Evolutionary conservation across 2,888 invertebrate genomes (phyloP), one percentile per base, ranked within the genome.

Genomic region (Clistopyga incitator): DNA sequence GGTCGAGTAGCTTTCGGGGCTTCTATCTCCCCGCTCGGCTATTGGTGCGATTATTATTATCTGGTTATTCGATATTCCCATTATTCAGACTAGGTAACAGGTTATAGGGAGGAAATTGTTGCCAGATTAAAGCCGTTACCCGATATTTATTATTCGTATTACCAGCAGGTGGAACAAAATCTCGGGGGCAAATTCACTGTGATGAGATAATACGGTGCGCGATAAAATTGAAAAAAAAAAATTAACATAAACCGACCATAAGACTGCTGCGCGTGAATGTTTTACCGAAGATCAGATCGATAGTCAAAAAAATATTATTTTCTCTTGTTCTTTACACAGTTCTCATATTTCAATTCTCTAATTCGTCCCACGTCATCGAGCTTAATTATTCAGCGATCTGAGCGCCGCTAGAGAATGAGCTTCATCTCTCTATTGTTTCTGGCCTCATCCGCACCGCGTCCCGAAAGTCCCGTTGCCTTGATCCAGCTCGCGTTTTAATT

Each of bases 91-190:
- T 64, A 45, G 75, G 74, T 56, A 59, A 50, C 68, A 54, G 61
- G 67, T 59, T 75, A 72, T 61, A 18, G 52, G 45, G 81, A 81
- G 81, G 74, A 83, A 85, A 86, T 85, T 81, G 72, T 83, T 85
- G 85, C 81, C 72, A 82, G 85, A 86, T 86, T 86, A 86, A 84
- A 84, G 70, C 64, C 68, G n/a, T 70, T 76, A 65, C 25, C 64
- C n/a, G n/a, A 81, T 85, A 86, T 86, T 84, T 86, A 84, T 86
- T 50, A 61, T 67, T 75, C 64, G 34, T 78, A 84, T 82, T 86
- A 84, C 82, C 81, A 78, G 77, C n/a, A 59, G 47, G 61, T 64
- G 34, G 42, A 75, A 77, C 42, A 75, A 72, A 70, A 18, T 70
- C 45, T 45, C 77, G 52, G 72, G 59, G 70, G 38, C 38, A 50